Conservation (phyloP, 2,797 vertebrate species). For the Onychomys torridus region DNA sequence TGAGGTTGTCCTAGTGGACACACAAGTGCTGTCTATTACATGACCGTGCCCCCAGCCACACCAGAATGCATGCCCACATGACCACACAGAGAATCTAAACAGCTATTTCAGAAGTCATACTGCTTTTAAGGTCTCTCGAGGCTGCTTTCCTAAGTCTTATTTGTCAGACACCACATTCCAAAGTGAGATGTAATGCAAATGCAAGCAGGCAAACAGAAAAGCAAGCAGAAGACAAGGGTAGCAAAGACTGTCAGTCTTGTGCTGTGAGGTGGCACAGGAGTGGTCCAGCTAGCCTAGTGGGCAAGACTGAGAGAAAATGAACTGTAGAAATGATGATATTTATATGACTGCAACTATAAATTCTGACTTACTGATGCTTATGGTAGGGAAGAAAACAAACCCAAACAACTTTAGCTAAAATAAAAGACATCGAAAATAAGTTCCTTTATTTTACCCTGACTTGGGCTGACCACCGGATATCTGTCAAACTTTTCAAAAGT, state of each 20-base stretch:
- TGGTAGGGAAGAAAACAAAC: not conserved
- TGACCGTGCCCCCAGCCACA: not conserved
- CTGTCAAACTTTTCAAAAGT: not conserved
- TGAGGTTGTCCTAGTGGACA: not conserved
- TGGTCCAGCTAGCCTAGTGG: not conserved
- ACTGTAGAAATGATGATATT: not conserved
- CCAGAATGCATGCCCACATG: not conserved
- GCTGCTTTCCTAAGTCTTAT: not conserved
- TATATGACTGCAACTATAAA: too few relatives aligned
- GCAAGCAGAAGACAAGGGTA: not conserved
- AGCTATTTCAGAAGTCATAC: not conserved
- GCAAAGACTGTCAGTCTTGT: too few relatives aligned
- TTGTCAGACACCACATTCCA: not conserved
- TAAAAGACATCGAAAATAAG: not conserved
- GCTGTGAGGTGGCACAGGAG: too few relatives aligned
- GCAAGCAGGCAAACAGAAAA: not conserved
- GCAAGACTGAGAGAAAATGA: not conserved
- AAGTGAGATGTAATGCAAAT: not conserved
- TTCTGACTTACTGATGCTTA: not conserved
- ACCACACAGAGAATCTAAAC: not conserved
- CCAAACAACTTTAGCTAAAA: not conserved
- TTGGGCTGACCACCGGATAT: not conserved
- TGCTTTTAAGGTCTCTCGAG: not conserved
- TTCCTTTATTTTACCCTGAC: too few relatives aligned
- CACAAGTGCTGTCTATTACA: not conserved